Evolutionary conservation across 1,140 invertebrate species (phyloP), one percentile per base, ranked within the genome.

Genomic region (Leptopilina boulardi): DNA sequence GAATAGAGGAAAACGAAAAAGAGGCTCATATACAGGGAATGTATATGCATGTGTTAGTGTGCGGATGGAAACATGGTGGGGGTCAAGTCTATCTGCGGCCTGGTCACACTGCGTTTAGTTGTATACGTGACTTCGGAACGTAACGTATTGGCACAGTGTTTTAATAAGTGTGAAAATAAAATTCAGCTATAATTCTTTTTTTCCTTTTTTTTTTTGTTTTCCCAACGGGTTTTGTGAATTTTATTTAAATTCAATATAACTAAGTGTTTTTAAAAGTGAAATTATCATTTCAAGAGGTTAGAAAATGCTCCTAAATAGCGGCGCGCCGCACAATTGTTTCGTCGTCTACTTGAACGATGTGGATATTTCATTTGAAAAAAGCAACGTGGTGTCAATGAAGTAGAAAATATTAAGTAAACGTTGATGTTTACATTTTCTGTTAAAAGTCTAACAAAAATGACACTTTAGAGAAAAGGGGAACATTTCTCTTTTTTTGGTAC

Each of bases 271-370:
- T 73, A 38, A 26, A n/a, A 66, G 59, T 66, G 59, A 34, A 66
- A 66, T 15, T 13, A 3, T 10, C 11, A 8, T 23, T 66, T 66
- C n/a, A n/a, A 34, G 59, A 66, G 59, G 59, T 66, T 66, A 66
- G 71, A 21, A 80, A 80, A 80, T 72, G 66, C 51, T 77, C 34
- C 51, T 82, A 41, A 80, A 77, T 83, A 81, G 82, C 82, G 82
- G 82, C 75, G 76, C 77, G 82, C 82, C 82, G 82, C 79, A 77
- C 23, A 47, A n/a, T 21, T 51, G 76, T 70, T 80, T 76, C 71
- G 30, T 73, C 71, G 11, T 23, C 18, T 66, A 54, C n/a, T 66
- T 54, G 70, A 56, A 79, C 82, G 79, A 84, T 76, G 81, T 75
- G 15, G 71, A 72, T 72, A 13, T 76, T 76, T 77, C 54, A 23